Percentiles rank a stretch among this genome's conserved stretches.
Conservation (phyloP, 2,888 invertebrate genomes). For the Morpho achilles region DNA sequence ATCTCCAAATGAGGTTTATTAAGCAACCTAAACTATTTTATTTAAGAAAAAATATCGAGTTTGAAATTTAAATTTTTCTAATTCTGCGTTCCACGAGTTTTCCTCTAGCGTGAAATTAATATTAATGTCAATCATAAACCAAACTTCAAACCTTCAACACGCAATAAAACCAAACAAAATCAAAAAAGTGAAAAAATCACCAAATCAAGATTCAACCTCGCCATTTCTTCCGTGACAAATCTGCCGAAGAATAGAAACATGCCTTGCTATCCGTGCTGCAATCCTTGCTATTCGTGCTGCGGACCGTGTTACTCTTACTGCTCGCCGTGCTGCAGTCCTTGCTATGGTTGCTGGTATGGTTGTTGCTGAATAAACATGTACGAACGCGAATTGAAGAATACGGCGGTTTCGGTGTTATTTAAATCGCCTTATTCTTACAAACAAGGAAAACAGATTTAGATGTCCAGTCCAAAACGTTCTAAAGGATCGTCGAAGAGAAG, state of each 20-base stretch:
- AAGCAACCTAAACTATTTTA: not conserved
- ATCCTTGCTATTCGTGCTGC: slow-evolving; percentile 39
- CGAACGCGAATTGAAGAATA: slow-evolving; percentile 13
- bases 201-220: not conserved
- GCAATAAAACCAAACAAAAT: slow-evolving; percentile 22
- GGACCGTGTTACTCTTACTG: slow-evolving; percentile 41
- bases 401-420: slow-evolving; percentile 9
- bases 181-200: slow-evolving; percentile 9
- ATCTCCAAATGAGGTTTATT: not conserved
- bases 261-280: slow-evolving; percentile 47
- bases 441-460: no score
- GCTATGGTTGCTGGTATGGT: slow-evolving; percentile 36
- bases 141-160: slow-evolving; percentile 48
- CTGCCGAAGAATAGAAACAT: slow-evolving; percentile 13
- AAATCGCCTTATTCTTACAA: slow-evolving; percentile 1
- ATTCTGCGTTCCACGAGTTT: slow-evolving; percentile 28
- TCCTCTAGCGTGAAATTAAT: slow-evolving; percentile 26
- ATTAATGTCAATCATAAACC: slow-evolving; percentile 34
- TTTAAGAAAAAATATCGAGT: not conserved
- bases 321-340: slow-evolving; percentile 41
- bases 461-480: no score
- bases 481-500: no score
- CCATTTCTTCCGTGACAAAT: not conserved
- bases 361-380: slow-evolving; percentile 20
- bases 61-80: slow-evolving; percentile 14